Conservation (phyloP, 2,113 vertebrate species). For the Ceyx melanurus region DNA sequence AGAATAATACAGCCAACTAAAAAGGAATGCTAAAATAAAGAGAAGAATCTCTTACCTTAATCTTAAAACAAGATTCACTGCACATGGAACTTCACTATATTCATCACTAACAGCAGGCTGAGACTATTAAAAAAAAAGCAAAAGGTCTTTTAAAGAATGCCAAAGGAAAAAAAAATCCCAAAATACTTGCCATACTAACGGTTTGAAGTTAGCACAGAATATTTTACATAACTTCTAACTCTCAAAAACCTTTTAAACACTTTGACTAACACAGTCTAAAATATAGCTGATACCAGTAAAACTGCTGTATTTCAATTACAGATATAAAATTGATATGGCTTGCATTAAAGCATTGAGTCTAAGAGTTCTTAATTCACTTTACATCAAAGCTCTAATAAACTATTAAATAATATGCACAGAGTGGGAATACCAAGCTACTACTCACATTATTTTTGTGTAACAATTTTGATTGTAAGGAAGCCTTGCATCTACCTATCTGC, state of each 20-base stretch:
- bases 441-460: slow-evolving; percentile 14
- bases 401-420: background rate
- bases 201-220: background rate
- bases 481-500: background rate
- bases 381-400: slow-evolving; percentile 18
- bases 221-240: slow-evolving; percentile 14
- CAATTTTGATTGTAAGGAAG: background rate
- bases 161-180: background rate
- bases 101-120: slow-evolving; percentile 80
- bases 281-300: background rate
- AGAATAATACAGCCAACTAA: background rate
- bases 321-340: background rate
- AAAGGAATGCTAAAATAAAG: slow-evolving; percentile 33
- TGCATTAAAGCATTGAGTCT: background rate
- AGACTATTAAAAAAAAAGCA: slow-evolving; percentile 73
- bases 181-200: background rate
- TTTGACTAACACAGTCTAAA: slow-evolving; percentile 7
- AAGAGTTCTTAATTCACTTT: background rate
- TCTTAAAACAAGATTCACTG: slow-evolving; percentile 94
- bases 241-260: background rate
- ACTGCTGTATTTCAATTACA: background rate
- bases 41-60: slow-evolving; percentile 85
- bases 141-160: background rate
- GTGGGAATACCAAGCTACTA: background rate
- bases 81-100: slow-evolving; percentile 80